These are phyloP conservation scores for Mechanitis messenoides DNA, from an alignment of 2,888 invertebrate genomes.

Conservation along the genomic window DNA sequence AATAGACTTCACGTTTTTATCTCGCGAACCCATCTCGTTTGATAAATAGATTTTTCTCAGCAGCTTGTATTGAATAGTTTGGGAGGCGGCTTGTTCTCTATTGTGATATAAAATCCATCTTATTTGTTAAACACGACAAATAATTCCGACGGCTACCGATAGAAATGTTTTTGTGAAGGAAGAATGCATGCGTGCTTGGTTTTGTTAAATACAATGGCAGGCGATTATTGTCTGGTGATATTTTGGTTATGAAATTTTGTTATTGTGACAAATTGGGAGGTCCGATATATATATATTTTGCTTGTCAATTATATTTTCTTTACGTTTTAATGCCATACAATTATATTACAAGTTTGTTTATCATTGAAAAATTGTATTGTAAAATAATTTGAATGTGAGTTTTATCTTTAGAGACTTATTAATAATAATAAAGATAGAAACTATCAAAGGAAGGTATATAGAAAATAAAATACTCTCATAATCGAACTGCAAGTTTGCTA, in stretches of 20 bases:
- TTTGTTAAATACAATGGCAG: slow-evolving; percentile 59
- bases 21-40: slow-evolving; percentile 65
- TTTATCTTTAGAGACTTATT: too few relatives aligned
- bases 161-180: slow-evolving; percentile 62
- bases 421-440: too few relatives aligned
- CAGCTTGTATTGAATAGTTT: slow-evolving; percentile 54
- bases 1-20: slow-evolving; percentile 63
- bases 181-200: slow-evolving; percentile 56
- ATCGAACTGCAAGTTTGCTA: slow-evolving; percentile 24
- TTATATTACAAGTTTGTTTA: too few relatives aligned
- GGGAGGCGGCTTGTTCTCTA: slow-evolving; percentile 51
- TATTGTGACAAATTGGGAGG: slow-evolving; percentile 72
- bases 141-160: slow-evolving; percentile 70
- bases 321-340: background rate
- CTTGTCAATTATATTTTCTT: slow-evolving; percentile 43
- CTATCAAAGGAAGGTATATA: too few relatives aligned
- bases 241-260: slow-evolving; percentile 70
- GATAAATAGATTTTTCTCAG: slow-evolving; percentile 67
- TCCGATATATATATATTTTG: slow-evolving; percentile 57
- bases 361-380: too few relatives aligned
- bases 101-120: slow-evolving; percentile 67
- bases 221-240: slow-evolving; percentile 55
- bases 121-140: slow-evolving; percentile 71
- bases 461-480: slow-evolving; percentile 4
- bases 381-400: too few relatives aligned